Conservation (phyloP, 2,888 invertebrate genomes). For the Drosophila kanekoi region DNA sequence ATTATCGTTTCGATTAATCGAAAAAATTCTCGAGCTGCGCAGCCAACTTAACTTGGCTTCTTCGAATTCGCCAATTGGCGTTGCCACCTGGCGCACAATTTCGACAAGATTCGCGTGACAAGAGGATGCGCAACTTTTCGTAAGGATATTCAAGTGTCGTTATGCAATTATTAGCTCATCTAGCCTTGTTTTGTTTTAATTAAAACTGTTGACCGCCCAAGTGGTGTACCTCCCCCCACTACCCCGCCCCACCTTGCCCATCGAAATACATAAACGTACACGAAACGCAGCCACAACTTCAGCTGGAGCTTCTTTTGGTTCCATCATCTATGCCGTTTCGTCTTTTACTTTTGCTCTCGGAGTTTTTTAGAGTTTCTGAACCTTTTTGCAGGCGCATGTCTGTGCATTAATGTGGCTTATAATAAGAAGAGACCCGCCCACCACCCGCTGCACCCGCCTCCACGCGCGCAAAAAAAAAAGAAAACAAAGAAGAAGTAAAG, state of each 20-base stretch:
- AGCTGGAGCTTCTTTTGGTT: conserved; percentile 18
- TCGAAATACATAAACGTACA: conserved; percentile 1
- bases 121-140: background rate
- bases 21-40: too few species aligned
- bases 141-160: conserved; percentile 40
- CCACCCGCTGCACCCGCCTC: background rate
- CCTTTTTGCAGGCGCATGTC: conserved; percentile 71
- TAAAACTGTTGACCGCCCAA: conserved; percentile 73
- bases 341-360: conserved; percentile 46
- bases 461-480: conserved; percentile 15
- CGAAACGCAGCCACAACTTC: conserved; percentile 20
- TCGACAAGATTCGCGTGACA: background rate
- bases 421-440: conserved; percentile 57
- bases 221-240: conserved; percentile 10
- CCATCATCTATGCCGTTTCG: conserved; percentile 52
- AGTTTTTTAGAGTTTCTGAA: conserved; percentile 50
- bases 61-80: background rate
- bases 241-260: background rate
- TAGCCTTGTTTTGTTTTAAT: conserved; percentile 73
- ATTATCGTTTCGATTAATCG: too few species aligned
- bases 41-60: too few species aligned
- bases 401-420: conserved; percentile 81
- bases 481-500: conserved; percentile 2
- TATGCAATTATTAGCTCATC: conserved; percentile 21
- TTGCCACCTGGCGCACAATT: conserved; percentile 18